Evolutionary conservation across 2,888 invertebrate genomes (phyloP), one percentile per base, ranked within the genome.

Genomic region (Meganola albula): DNA sequence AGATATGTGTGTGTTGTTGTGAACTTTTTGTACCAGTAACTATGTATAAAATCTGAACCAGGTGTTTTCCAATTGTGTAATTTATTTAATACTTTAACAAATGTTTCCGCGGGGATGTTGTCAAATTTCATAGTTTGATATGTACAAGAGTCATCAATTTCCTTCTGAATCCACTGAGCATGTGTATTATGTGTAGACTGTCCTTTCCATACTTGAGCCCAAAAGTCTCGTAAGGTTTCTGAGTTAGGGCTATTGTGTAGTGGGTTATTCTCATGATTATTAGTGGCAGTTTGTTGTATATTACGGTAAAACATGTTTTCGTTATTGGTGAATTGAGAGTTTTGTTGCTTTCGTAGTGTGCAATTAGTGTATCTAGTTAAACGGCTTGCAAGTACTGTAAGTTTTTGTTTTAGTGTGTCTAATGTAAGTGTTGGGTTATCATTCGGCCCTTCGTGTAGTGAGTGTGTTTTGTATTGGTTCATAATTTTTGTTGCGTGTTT

Each of bases 51-150:
- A 6, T 38, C 37, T 6, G 27, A 12, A 0, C 34, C 34, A 1
- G 34, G 34, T 2, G 24, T 7, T 14, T 32, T 41, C 28, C 18
- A 34, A 10, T 30, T 27, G 13, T 35, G 40, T 24, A 30, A 14
- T 1, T 12, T 7, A 6, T 4, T 6, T 1, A 32, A 7, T 1
- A 40, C 32, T 7, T 27, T 12, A 4, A 21, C 5, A 12, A 38
- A 34, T 10, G 27, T 34, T 14, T 34, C 9, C 22, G 12, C 16
- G 2, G 27, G 10, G 5, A 31, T 16, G 0, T 16, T 2, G 0
- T 38, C 30, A 10, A 38, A 37, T 12, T 0, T 1, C 28, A 33
- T 33, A 8, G 12, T 22, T 16, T 16, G 16, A 4, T 27, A 6
- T 3, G 12, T 13, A 9, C 20, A 8, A 1, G 24, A 12, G 10